These are phyloP conservation scores for Myathropa florea DNA, from an alignment of 2,888 invertebrate species.

Conservation along the genomic window DNA sequence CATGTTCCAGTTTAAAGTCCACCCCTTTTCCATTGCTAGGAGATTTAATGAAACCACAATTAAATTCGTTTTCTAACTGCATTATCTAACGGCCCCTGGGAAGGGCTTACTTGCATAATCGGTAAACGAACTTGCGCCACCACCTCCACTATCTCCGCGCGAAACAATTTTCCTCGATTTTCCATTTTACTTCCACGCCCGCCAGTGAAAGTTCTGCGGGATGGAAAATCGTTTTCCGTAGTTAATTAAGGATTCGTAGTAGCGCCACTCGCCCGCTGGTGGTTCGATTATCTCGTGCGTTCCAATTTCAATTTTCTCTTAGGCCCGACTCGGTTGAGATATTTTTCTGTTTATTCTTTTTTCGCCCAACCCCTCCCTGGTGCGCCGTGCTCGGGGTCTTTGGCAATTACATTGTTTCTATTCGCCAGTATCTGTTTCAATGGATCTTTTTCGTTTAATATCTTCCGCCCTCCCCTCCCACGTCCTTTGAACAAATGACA, in stretches of 20 bases:
- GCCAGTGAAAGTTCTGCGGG: not conserved
- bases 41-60: not conserved
- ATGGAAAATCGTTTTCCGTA: not conserved
- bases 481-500: not conserved
- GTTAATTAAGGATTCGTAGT: not conserved
- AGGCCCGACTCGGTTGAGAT: not conserved
- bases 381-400: not conserved
- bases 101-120: not conserved
- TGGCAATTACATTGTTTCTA: not conserved
- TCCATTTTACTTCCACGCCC: not conserved
- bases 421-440: not conserved
- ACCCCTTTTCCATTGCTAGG: no score
- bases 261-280: not conserved
- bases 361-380: not conserved
- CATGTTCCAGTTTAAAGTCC: no score
- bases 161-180: not conserved
- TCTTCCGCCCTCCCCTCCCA: not conserved
- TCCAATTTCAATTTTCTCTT: not conserved
- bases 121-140: not conserved
- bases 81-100: not conserved
- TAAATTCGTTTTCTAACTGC: not conserved
- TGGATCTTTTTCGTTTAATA: not conserved
- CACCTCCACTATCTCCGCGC: no score
- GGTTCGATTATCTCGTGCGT: constrained; percentile 12
- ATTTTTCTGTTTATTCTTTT: constrained; percentile 15